Conservation (phyloP, 2,113 vertebrate genomes). For the Leptobrachium ailaonicum region DNA sequence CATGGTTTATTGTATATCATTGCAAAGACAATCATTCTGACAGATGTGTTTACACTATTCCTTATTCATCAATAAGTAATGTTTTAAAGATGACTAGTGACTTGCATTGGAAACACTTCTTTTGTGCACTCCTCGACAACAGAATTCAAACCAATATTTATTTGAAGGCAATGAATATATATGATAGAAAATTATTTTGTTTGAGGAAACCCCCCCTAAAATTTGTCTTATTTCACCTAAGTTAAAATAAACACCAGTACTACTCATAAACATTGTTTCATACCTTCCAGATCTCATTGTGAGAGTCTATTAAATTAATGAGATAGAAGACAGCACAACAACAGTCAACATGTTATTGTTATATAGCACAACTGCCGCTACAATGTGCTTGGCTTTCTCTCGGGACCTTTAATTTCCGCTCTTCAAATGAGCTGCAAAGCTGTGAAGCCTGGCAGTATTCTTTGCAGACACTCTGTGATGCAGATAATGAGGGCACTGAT, state of each 20-base stretch:
- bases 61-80: no score
- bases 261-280: conserved; percentile 61
- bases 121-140: no score
- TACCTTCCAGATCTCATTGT: conserved; percentile 60
- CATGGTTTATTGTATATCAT: no score
- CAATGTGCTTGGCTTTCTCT: conserved; percentile 77
- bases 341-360: conserved; percentile 73
- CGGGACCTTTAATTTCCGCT: conserved; percentile 91
- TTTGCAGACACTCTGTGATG: conserved; percentile 81
- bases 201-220: background rate
- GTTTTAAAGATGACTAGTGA: no score
- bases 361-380: conserved; percentile 68
- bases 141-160: no score
- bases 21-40: no score
- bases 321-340: conserved; percentile 73
- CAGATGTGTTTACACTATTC: no score
- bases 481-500: conserved; percentile 96
- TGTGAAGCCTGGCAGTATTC: conserved; percentile 79
- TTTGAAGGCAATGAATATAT: no score
- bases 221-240: background rate
- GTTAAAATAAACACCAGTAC: conserved; percentile 45
- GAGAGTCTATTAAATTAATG: conserved; percentile 88
- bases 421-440: conserved; percentile 87
- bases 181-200: no score
- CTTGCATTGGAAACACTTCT: no score